Base-by-base conservation (phyloP, 2,888 invertebrate genomes). In the Gnatocerus cornutus region DNA sequence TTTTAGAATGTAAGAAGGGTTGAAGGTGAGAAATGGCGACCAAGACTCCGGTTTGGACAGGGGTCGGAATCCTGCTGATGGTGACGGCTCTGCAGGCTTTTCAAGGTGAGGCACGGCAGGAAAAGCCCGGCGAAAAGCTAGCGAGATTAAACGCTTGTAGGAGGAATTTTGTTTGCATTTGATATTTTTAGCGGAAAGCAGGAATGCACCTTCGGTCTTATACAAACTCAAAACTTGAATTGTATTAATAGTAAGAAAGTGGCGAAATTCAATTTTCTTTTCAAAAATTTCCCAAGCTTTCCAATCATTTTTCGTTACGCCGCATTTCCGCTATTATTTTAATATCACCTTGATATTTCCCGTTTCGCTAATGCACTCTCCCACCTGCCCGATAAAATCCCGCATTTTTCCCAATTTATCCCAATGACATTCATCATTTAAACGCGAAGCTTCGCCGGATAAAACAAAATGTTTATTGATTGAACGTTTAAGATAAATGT, bases 21-120 rank as follows among this genome's bases (percentile, higher is more conserved):
- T 16, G 16, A n/a, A 16, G 14, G 45, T 4, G 52, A 68, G 53
- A 30, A 39, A 69, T 69, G 65, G 65, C 61, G 14, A 56, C 39
- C 43, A 63, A 55, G 55, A 33, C 55, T 39, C 43, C 55, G 6
- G 10, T 68, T 16, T 52, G n/a, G 27, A 46, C 30, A 16, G 56
- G 56, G 9, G 16, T 37, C 13, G 33, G 63, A 39, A 14, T 66
- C 29, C 45, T 66, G 10, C 50, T 76, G 45, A 48, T 74, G 29
- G 73, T 76, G 45, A 73, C 71, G 33, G 70, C 74, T 8, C 71
- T 76, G 55, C 73, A 76, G 13, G 78, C 76, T 10, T 78, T 76
- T 58, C 78, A 78, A 78, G 78, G 78, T 78, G 73, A 69, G 27
- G 16, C 16, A 12, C 33, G 33, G 33, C 9, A n/a, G 33, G 33